These are phyloP conservation scores for Pterocles orientalis DNA, from an alignment of 2,113 vertebrate species.

Conservation along the genomic window DNA sequence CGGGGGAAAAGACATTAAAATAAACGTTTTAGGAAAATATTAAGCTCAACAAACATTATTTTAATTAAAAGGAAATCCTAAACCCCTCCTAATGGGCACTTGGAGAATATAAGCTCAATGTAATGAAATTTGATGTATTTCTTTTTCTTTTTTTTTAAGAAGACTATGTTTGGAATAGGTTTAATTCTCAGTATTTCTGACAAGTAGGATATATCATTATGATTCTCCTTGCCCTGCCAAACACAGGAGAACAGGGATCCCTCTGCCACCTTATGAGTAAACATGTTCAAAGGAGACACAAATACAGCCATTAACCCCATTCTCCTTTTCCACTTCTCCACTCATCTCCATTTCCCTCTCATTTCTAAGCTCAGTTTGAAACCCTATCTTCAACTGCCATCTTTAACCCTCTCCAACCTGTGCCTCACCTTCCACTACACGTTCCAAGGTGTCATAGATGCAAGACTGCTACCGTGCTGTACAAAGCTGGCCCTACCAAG, in stretches of 20 bases:
- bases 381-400: not conserved
- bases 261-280: not conserved
- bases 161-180: not conserved
- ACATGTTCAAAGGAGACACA: not conserved
- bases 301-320: not conserved
- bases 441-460: not conserved
- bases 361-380: not conserved
- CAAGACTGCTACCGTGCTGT: not conserved
- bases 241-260: not conserved
- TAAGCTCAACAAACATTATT: constrained; percentile 52
- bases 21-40: constrained; percentile 52
- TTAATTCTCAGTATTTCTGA: not conserved
- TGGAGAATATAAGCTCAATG: constrained; percentile 47
- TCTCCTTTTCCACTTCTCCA: not conserved
- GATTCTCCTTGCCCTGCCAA: not conserved
- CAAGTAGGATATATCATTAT: not conserved
- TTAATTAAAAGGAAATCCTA: constrained; percentile 68
- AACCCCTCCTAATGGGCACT: constrained; percentile 43
- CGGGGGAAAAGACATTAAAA: constrained; percentile 27
- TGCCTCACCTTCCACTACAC: not conserved
- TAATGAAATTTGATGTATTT: constrained; percentile 27
- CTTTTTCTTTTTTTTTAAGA: not conserved
- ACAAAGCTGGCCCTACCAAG: not conserved
- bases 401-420: not conserved
- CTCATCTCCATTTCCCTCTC: not conserved